These are phyloP conservation scores for Sinhomidia bicolor DNA, from an alignment of 2,888 invertebrate species.

Conservation along the genomic window DNA sequence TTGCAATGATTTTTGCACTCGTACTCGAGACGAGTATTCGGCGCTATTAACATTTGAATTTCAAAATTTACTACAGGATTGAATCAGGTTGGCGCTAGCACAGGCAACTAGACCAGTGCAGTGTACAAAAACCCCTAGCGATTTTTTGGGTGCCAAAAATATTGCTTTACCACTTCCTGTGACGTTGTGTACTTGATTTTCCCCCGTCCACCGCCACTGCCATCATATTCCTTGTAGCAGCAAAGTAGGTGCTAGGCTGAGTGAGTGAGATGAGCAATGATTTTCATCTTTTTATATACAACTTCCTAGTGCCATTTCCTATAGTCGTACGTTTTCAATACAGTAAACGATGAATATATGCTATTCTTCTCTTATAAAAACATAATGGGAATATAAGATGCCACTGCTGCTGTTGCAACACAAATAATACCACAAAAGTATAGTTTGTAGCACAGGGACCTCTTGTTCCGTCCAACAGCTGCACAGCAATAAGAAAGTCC, in stretches of 20 bases:
- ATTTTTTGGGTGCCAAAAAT: conserved; percentile 27
- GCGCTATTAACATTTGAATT: no score
- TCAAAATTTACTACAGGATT: no score
- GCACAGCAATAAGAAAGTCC: conserved; percentile 14
- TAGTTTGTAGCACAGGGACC: no score
- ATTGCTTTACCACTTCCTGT: conserved; percentile 28
- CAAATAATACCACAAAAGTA: no score
- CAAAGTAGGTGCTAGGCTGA: background rate
- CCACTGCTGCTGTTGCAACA: no score
- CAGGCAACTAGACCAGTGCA: background rate
- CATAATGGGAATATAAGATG: no score
- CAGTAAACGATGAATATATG: no score
- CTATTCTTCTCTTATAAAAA: no score
- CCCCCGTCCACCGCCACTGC: background rate
- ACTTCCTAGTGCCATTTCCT: conserved; percentile 60
- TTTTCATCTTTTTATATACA: conserved; percentile 57
- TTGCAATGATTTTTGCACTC: no score
- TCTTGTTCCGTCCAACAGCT: no score
- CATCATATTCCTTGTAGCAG: no score
- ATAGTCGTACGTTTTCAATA: conserved; percentile 40
- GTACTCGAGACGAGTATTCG: no score
- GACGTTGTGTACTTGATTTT: conserved; percentile 5
- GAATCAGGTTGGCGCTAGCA: background rate
- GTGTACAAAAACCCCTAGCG: background rate
- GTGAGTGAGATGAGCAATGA: conserved; percentile 55